Evolutionary conservation across 35 echinoderm and acorn worm genomes (phyloP), one percentile per base, ranked within the genome.

Genomic region (Holothuria glaberrima): DNA sequence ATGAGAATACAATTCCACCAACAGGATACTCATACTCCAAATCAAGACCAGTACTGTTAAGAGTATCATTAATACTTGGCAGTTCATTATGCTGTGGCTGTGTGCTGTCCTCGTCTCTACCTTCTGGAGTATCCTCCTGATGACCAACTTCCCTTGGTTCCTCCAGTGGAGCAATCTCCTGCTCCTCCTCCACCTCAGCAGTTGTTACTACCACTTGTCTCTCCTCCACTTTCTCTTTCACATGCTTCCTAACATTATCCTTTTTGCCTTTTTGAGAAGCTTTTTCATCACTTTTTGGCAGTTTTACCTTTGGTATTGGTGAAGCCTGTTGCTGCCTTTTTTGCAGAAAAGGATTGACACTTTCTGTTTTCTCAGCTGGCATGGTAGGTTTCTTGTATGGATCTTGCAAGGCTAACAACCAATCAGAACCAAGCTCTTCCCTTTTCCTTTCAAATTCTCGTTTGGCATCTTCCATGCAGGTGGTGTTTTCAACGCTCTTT

Each of bases 361-460:
- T 84, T 13, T 78, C 74, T n/a, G 22, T 19, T 78, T 28, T 48
- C 12, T 61, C 58, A 65, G 29, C 67, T 87, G 85, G 62, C 44
- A 68, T 62, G 6, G 60, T 12, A 3, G 85, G 60, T 26, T 46
- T 46, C 41, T 89, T 46, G 76, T 94, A 94, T 65, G 92, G 94
- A 56, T 88, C 90, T 46, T 94, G 90, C 0, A 97, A 86, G 32
- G 95, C 86, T 14, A 92, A 80, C 34, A 97, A 58, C 95, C 95
- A 97, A 89, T 94, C 92, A 18, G 82, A 38, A 18, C 95, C 95
- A 62, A 92, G 92, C 68, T 81, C 66, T 67, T 97, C 72, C 13
- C 95, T 90, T 86, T 92, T 97, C 29, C 63, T 90, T 30, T 97
- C 95, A 86, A 87, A 74, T 57, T 97, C 90, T 75, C 80, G 68